A percentile compares a stretch with the other conserved stretches of the same genome.
phyloP scores from a whole-genome alignment of 2,113 vertebrate species.

The Callipepla californica region DNA sequence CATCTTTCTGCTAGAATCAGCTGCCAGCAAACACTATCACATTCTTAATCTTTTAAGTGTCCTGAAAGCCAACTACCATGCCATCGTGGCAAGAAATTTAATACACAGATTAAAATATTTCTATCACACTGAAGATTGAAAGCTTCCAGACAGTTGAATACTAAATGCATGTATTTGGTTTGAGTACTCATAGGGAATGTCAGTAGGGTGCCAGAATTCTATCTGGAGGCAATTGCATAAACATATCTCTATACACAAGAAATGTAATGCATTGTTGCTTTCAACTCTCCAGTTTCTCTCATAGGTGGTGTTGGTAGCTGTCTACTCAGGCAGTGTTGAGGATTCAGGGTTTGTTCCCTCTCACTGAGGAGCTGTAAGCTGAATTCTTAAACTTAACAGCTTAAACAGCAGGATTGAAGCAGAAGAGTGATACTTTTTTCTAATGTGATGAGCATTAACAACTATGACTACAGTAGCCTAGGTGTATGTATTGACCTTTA shows the following conservation, averaged over 20 bases:
- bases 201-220: background rate
- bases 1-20: background rate
- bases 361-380: background rate
- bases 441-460: background rate
- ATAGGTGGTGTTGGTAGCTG: background rate
- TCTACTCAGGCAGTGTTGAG: background rate
- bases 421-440: background rate
- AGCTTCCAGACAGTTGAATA: background rate
- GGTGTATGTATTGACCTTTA: background rate
- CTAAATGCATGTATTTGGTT: background rate
- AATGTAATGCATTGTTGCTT: background rate
- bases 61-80: background rate
- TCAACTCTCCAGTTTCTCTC: background rate
- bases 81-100: background rate
- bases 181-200: background rate
- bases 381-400: background rate
- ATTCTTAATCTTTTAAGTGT: background rate
- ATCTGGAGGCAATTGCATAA: background rate
- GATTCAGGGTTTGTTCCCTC: background rate
- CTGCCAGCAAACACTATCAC: background rate
- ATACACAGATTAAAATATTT: background rate
- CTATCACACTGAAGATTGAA: background rate
- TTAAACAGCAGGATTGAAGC: background rate
- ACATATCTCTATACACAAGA: background rate
- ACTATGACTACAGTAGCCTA: background rate